These are phyloP conservation scores for Bos indicus DNA, from an alignment of 2,113 vertebrate species.

Conservation along the genomic window DNA sequence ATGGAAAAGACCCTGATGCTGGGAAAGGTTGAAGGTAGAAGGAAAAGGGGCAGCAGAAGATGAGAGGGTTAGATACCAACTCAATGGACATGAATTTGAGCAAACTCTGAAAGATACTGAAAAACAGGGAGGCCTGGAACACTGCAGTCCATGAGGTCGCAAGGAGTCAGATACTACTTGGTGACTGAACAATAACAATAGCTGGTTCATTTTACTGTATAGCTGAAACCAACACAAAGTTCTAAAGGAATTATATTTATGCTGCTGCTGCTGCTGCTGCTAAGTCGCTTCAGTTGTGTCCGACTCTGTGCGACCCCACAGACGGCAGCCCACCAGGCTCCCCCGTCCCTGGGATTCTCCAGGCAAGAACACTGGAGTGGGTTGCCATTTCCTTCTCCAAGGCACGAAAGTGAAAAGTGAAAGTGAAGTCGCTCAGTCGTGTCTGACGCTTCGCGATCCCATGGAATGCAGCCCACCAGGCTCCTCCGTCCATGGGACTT, in stretches of 20 bases:
- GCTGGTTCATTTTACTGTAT: background rate
- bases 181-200: background rate
- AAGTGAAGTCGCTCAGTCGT: too few relatives aligned
- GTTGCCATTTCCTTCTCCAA: too few relatives aligned
- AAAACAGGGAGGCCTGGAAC: background rate
- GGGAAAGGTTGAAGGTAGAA: background rate
- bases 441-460: fast-evolving
- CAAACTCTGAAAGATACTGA: background rate
- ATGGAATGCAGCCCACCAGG: too few relatives aligned
- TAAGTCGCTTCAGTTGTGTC: fast-evolving
- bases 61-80: background rate
- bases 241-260: background rate
- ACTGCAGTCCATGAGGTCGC: background rate
- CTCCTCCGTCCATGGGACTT: too few relatives aligned
- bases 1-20: background rate
- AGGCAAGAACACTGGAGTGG: too few relatives aligned
- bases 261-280: too few relatives aligned
- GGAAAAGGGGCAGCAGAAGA: background rate
- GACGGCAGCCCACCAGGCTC: too few relatives aligned
- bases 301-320: too few relatives aligned
- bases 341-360: too few relatives aligned
- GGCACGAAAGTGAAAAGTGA: too few relatives aligned
- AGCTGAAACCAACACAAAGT: background rate
- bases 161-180: background rate
- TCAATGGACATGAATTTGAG: background rate